phyloP scores from a whole-genome alignment of 2,113 vertebrate genomes.

The Chaetops frenatus region DNA sequence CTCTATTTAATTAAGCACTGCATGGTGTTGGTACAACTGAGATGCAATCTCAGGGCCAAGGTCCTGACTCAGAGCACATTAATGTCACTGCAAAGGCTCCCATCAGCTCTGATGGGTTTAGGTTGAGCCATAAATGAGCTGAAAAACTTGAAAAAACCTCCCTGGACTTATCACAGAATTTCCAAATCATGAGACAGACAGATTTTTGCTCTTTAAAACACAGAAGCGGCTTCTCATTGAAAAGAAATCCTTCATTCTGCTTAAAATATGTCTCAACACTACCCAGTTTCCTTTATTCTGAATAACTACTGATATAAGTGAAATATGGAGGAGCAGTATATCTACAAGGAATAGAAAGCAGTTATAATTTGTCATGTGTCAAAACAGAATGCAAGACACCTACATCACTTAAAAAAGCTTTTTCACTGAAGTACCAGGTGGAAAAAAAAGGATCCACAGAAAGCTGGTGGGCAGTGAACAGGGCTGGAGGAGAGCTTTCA shows the following conservation, averaged over 20 bases:
- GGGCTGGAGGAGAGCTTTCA: neutral
- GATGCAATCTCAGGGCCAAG: neutral
- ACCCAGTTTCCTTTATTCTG: neutral
- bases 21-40: neutral
- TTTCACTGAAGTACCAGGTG: neutral
- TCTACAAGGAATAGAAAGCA: neutral
- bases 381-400: neutral
- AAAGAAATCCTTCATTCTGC: neutral
- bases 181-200: neutral
- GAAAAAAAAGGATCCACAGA: neutral
- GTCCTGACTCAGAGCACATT: neutral
- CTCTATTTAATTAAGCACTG: neutral
- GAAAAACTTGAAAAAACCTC: neutral
- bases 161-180: neutral
- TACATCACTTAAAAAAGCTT: neutral
- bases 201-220: neutral
- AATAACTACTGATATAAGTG: neutral
- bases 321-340: neutral
- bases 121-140: neutral
- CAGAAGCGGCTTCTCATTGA: neutral
- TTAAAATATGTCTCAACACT: neutral
- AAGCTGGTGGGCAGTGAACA: neutral
- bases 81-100: neutral
- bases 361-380: neutral
- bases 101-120: neutral